These are phyloP conservation scores for Lasioglossum oenotherae DNA, from an alignment of 2,888 invertebrate genomes.

Conservation along the genomic window DNA sequence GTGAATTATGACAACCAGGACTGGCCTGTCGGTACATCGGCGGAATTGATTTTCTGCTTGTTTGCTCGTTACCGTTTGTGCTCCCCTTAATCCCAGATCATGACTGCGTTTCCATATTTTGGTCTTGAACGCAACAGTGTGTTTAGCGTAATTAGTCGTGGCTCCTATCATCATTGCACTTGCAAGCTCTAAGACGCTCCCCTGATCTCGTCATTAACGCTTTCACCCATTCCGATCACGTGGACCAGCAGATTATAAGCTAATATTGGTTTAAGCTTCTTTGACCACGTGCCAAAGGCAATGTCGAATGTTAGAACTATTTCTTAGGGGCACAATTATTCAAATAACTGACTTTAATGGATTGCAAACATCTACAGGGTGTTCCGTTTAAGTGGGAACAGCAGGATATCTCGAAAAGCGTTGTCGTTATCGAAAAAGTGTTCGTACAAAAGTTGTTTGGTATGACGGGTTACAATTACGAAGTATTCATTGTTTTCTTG, in stretches of 20 bases:
- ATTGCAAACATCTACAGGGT: neutral
- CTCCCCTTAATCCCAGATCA: constrained; percentile 22
- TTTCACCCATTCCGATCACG: too few relatives aligned
- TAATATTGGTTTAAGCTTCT: neutral
- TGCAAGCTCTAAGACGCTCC: neutral
- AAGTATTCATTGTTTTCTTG: too few relatives aligned
- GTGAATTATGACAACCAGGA: constrained; percentile 39
- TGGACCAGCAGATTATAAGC: neutral
- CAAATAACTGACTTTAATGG: neutral
- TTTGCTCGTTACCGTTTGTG: constrained; percentile 29
- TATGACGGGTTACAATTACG: too few relatives aligned
- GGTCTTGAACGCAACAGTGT: neutral
- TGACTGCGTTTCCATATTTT: neutral
- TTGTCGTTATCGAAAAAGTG: too few relatives aligned
- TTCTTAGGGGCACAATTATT: neutral
- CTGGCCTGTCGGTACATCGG: constrained; percentile 4
- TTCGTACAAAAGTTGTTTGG: too few relatives aligned
- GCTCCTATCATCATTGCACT: neutral
- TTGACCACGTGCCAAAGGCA: neutral
- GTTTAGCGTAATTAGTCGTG: constrained; percentile 1
- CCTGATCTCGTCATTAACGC: neutral
- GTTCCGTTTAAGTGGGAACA: too few relatives aligned
- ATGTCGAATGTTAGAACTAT: neutral
- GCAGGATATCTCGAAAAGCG: too few relatives aligned
- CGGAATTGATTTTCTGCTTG: constrained; percentile 38